Base-by-base conservation (phyloP, 2,888 invertebrate species). In the Xestia c-nigrum region DNA sequence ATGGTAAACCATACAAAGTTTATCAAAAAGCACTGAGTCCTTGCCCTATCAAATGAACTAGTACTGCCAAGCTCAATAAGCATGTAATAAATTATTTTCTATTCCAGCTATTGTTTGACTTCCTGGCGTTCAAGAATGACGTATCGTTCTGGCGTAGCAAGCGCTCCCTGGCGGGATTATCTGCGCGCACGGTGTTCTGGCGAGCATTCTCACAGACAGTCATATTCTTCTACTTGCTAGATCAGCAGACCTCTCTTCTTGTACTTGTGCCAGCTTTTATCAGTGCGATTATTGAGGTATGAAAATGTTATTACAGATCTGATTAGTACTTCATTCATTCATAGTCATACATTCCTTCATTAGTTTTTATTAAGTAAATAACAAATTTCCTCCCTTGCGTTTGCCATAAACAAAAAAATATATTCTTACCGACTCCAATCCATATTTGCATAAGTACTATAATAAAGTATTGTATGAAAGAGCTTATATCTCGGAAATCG, bases 71-170 rank as follows among this genome's bases (percentile, higher is more conserved):
- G 31, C 14, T 55, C 14, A 14, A 73, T 46, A 73, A 31, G 1
- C 31, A 31, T 31, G 6, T 14, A 19, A 69, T 38, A 2, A 38
- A 78, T 12, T 16, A 57, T 46, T 78, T 74, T 78, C 5, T 12
- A 57, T 85, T 97, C 24, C 97, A 99, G 99, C 96, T 99, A 81
- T 95, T 99, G 61, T 99, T 99, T 92, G 99, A 99, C 94, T 99
- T 99, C 92, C 96, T 99, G 73, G 99, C 99, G 0, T 99, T 99
- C 93, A 99, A 99, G 97, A 99, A 99, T 93, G 99, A 99, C 91
- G 98, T 99, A 0, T 97, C 97, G 74, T 99, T 99, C 94, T 99
- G 99, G 99, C 97, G 98, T 76, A 97, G 97, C 38, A 98, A 98
- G 91, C 97, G 97, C 50, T 98, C 98, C 0, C 98, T 99, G 95